phyloP scores from a whole-genome alignment of 2,113 vertebrate genomes.

The Perca schrenkii region DNA sequence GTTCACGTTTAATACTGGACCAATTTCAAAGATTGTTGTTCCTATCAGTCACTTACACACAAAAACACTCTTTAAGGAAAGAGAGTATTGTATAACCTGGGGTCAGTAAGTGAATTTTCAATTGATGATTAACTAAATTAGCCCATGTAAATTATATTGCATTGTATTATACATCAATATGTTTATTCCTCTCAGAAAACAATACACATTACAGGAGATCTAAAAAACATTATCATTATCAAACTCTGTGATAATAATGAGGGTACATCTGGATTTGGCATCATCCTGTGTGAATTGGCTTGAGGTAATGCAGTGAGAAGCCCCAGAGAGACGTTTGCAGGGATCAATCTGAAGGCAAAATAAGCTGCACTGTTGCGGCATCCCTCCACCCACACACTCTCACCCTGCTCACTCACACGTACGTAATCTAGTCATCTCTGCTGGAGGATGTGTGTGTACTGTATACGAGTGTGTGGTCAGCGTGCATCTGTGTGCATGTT shows the following conservation, averaged over 20 bases:
- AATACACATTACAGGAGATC: constrained; percentile 31
- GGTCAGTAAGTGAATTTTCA: background rate
- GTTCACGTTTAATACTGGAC: too few species aligned
- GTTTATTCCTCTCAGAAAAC: constrained; percentile 3
- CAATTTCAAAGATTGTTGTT: too few species aligned
- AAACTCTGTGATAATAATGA: constrained; percentile 33
- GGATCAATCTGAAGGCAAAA: constrained; percentile 75
- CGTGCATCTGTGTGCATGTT: constrained; percentile 3
- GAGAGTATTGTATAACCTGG: background rate
- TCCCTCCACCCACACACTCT: constrained; percentile 73
- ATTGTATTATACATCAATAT: background rate
- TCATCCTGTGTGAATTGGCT: constrained; percentile 25
- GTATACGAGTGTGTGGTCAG: constrained; percentile 40
- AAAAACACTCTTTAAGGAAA: background rate
- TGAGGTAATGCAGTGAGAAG: constrained; percentile 49
- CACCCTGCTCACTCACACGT: constrained; percentile 57
- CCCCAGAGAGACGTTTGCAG: constrained; percentile 52
- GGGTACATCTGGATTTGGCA: constrained; percentile 29
- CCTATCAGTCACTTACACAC: too few species aligned
- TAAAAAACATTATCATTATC: constrained; percentile 31
- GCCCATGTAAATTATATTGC: background rate
- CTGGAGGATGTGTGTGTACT: constrained; percentile 27
- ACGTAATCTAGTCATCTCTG: constrained; percentile 55
- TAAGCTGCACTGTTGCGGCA: constrained; percentile 76
- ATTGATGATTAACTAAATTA: constrained; percentile 12